A percentile compares a stretch with the other conserved stretches of the same genome.
These are phyloP conservation scores for Forficula auricularia DNA, from an alignment of 1,140 invertebrate species.

Conservation along the genomic window DNA sequence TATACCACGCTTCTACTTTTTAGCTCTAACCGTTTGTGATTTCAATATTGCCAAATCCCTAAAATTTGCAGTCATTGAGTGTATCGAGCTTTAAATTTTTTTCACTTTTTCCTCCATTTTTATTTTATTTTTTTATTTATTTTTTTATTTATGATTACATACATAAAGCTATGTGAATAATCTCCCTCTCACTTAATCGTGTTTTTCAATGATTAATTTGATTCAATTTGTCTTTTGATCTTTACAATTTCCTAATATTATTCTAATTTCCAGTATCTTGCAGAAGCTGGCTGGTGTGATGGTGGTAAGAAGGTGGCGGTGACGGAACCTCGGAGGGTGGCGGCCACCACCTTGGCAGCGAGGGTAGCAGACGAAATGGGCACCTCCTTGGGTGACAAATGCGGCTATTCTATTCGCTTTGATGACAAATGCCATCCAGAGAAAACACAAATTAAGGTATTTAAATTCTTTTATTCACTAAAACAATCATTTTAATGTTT, in stretches of 20 bases:
- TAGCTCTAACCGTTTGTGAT: too few relatives aligned
- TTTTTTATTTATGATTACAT: too few relatives aligned
- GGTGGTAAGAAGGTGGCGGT: conserved; percentile 60
- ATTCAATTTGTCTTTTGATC: too few relatives aligned
- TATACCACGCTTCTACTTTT: too few relatives aligned
- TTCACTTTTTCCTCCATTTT: too few relatives aligned
- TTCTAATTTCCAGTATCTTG: conserved; percentile 52
- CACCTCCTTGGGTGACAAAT: conserved; percentile 53
- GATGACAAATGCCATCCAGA: conserved; percentile 50
- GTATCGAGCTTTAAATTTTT: too few relatives aligned
- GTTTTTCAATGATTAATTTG: too few relatives aligned
- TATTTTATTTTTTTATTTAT: too few relatives aligned
- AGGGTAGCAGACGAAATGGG: conserved; percentile 82
- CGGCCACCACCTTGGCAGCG: conserved; percentile 72
- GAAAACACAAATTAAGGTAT: conserved; percentile 73
- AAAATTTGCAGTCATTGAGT: too few relatives aligned
- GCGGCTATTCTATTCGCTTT: conserved; percentile 89
- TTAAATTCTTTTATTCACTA: conserved; percentile 12
- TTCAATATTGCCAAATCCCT: too few relatives aligned
- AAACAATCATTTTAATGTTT: neutral
- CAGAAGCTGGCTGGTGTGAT: conserved; percentile 73
- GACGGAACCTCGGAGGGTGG: conserved; percentile 81
- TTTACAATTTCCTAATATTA: conserved; percentile 4
- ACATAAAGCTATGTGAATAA: too few relatives aligned
- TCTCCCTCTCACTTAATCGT: too few relatives aligned